phyloP scores from a whole-genome alignment of 2,113 vertebrate genomes.

The Notarius lentiginosus region DNA sequence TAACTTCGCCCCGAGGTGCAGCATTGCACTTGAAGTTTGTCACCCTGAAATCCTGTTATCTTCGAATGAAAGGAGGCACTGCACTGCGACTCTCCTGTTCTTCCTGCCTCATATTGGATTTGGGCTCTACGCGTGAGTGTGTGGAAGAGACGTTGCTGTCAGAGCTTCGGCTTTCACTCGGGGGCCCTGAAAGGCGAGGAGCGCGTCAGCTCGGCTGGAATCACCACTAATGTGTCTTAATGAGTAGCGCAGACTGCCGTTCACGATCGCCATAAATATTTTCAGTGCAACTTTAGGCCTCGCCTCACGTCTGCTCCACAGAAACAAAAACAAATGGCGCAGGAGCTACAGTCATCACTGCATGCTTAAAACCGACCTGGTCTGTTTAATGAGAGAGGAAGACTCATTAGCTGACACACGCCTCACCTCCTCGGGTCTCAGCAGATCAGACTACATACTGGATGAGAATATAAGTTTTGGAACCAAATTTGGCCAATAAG shows the following conservation, averaged over 20 bases:
- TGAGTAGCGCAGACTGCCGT: slow-evolving; percentile 52
- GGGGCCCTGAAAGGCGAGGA: slow-evolving; percentile 38
- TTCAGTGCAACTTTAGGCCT: slow-evolving; percentile 47
- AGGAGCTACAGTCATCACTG: slow-evolving; percentile 35
- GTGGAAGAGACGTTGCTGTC: slow-evolving; percentile 55
- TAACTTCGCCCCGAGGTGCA: slow-evolving; percentile 74
- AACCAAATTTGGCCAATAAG: not conserved
- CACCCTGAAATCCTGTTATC: slow-evolving; percentile 77
- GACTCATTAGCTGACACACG: slow-evolving; percentile 35
- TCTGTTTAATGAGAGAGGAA: slow-evolving; percentile 46
- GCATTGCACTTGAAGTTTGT: slow-evolving; percentile 72
- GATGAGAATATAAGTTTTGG: not conserved
- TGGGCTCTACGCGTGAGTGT: slow-evolving; percentile 47
- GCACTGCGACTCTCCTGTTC: slow-evolving; percentile 56
- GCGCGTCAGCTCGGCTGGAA: slow-evolving; percentile 46
- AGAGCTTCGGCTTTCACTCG: slow-evolving; percentile 52
- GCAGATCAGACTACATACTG: slow-evolving; percentile 15
- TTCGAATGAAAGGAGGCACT: slow-evolving; percentile 65
- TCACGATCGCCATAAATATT: slow-evolving; percentile 57
- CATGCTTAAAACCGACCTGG: slow-evolving; percentile 31
- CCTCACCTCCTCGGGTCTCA: slow-evolving; percentile 33
- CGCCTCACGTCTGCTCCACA: slow-evolving; percentile 33
- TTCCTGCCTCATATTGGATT: slow-evolving; percentile 60
- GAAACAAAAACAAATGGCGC: slow-evolving; percentile 49
- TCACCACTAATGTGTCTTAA: slow-evolving; percentile 59